phyloP scores from a whole-genome alignment of 2,113 vertebrate species.

The Periophthalmodon schlosseri region DNA sequence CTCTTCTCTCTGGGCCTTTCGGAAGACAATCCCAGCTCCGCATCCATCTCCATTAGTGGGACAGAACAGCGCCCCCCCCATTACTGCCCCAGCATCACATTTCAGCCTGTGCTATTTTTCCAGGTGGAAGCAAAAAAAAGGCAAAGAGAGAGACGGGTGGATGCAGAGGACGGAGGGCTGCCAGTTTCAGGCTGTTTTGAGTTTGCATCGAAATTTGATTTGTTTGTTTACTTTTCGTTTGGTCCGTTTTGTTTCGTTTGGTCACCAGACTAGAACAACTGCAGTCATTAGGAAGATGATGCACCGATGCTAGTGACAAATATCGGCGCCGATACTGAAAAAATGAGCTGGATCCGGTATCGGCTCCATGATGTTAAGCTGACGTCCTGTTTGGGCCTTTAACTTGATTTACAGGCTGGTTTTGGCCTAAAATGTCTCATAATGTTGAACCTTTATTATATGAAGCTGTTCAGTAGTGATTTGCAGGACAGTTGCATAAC shows the following conservation, averaged over 20 bases:
- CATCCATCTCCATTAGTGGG: constrained; percentile 81
- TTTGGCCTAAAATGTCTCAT: too few species aligned
- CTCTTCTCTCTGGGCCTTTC: constrained; percentile 47
- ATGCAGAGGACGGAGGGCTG: constrained; percentile 8
- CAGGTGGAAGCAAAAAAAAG: constrained; percentile 63
- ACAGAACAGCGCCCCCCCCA: constrained; percentile 38
- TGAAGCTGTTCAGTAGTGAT: too few species aligned
- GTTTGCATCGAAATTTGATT: not conserved
- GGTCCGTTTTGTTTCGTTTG: too few species aligned
- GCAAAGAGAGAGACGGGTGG: constrained; percentile 21
- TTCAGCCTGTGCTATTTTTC: constrained; percentile 71
- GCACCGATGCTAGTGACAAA: too few species aligned
- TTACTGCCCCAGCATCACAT: constrained; percentile 58
- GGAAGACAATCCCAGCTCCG: constrained; percentile 68
- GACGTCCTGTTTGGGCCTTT: too few species aligned
- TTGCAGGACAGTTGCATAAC: too few species aligned
- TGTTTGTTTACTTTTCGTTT: not conserved
- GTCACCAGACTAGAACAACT: not conserved
- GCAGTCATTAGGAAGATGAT: not conserved
- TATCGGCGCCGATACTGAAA: too few species aligned
- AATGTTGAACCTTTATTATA: too few species aligned
- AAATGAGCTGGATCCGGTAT: too few species aligned
- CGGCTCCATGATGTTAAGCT: too few species aligned
- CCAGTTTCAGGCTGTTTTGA: not conserved
- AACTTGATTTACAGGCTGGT: too few species aligned